phyloP scores from a whole-genome alignment of 2,888 invertebrate species.

The Drosophila yooni region DNA sequence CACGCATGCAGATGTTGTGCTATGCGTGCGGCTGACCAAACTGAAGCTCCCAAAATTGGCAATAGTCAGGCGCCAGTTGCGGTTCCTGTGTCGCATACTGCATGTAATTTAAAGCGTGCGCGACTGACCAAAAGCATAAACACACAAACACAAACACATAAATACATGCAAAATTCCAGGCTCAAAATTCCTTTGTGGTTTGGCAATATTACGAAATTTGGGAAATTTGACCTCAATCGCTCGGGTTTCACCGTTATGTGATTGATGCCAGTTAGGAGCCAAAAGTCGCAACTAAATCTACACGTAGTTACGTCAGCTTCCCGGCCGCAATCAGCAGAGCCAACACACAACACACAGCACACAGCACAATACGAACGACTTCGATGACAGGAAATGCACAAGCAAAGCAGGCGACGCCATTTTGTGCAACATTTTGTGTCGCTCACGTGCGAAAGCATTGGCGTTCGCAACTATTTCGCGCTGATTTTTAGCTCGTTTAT shows the following conservation, averaged over 20 bases:
- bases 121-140: conserved; percentile 24
- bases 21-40: conserved; percentile 21
- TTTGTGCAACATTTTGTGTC: conserved; percentile 56
- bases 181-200: conserved; percentile 12
- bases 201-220: conserved; percentile 23
- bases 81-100: conserved; percentile 26
- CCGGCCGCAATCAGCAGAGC: conserved; percentile 41
- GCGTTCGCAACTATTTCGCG: conserved; percentile 59
- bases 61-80: conserved; percentile 50
- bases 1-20: conserved; percentile 14
- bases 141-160: background rate
- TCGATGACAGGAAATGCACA: conserved; percentile 57
- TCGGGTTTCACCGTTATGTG: conserved; percentile 31
- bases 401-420: conserved; percentile 58
- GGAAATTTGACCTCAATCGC: conserved; percentile 18
- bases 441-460: conserved; percentile 45
- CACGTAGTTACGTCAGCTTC: conserved; percentile 50
- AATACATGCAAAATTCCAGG: background rate
- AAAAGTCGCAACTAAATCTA: conserved; percentile 67
- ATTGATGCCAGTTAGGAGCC: conserved; percentile 64
- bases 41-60: conserved; percentile 27
- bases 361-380: conserved; percentile 28
- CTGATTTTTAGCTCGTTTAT: conserved; percentile 75
- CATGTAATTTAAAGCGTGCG: conserved; percentile 25
- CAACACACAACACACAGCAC: conserved; percentile 14